Percentiles rank a stretch among this genome's conserved stretches.
Evolutionary conservation across 64 coral and sea anemone genomes (phyloP).

Genomic region (Catalaphyllia jardinei): DNA sequence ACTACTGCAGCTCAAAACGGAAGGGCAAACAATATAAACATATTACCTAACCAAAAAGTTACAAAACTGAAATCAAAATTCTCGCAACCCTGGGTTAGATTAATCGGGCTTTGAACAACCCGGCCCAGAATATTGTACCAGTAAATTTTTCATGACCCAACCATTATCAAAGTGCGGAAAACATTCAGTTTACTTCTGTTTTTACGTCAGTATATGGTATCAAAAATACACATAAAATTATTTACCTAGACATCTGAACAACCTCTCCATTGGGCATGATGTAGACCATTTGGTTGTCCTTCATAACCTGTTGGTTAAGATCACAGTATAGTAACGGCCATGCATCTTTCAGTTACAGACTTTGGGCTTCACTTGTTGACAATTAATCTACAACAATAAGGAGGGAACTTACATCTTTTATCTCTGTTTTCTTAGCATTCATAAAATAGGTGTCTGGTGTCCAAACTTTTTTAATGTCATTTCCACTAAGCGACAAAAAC

Average conservation of each 20-base stretch:
- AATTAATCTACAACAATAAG: not conserved
- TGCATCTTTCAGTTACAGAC: not conserved
- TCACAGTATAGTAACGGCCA: too few relatives aligned
- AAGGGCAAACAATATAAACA: too few relatives aligned
- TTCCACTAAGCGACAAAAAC: constrained; percentile 59
- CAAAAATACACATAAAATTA: not conserved
- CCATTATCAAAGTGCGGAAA: too few relatives aligned
- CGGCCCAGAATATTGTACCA: too few relatives aligned
- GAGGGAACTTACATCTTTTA: constrained; percentile 9
- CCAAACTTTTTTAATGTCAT: constrained; percentile 67
- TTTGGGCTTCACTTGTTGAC: not conserved
- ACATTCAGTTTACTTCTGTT: too few relatives aligned
- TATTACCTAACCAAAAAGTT: too few relatives aligned
- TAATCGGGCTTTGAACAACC: too few relatives aligned
- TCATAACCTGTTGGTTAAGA: not conserved
- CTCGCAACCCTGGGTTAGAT: too few relatives aligned
- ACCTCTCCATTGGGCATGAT: not conserved
- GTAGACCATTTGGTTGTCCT: constrained; percentile 15
- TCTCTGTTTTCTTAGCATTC: constrained; percentile 65
- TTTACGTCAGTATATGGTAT: too few relatives aligned
- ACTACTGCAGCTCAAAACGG: too few relatives aligned
- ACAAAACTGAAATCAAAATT: too few relatives aligned
- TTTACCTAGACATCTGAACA: constrained; percentile 16
- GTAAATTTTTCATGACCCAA: too few relatives aligned
- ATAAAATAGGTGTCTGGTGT: constrained; percentile 87